These are phyloP conservation scores for Cantharis flavilabris DNA, from an alignment of 2,888 invertebrate species.

Conservation along the genomic window DNA sequence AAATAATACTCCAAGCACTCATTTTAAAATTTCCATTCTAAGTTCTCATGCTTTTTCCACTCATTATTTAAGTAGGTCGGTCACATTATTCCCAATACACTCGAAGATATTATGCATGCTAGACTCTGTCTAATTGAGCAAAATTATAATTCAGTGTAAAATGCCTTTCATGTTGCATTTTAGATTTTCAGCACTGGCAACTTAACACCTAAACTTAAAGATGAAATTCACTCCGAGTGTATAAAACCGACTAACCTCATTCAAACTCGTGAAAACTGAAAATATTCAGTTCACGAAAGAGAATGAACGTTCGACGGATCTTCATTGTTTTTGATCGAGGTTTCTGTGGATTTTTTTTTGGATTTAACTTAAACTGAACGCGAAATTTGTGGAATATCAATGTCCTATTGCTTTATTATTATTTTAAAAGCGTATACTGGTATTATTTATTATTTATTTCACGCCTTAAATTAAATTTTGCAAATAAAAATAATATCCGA, in stretches of 20 bases:
- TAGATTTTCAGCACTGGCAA: neutral
- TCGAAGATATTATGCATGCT: neutral
- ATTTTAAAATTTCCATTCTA: neutral
- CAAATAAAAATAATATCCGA: neutral
- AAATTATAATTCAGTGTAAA: neutral
- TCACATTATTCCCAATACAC: neutral
- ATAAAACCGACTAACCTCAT: neutral
- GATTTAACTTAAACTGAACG: conserved; percentile 3
- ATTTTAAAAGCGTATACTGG: neutral
- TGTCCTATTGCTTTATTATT: neutral
- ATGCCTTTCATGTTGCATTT: neutral
- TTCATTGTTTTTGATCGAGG: conserved; percentile 9
- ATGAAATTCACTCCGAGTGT: conserved; percentile 20
- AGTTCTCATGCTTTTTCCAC: neutral
- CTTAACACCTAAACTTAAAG: neutral
- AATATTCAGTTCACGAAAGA: conserved; percentile 20
- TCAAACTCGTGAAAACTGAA: conserved; percentile 21
- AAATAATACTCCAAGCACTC: neutral
- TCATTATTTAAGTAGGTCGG: neutral
- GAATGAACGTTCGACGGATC: conserved; percentile 12
- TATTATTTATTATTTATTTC: neutral
- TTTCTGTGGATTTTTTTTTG: conserved; percentile 3
- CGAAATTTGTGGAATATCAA: conserved; percentile 2
- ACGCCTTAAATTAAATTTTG: neutral
- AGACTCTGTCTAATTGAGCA: neutral